These are phyloP conservation scores for Clupea harengus DNA, from an alignment of 2,113 vertebrate genomes.

Conservation along the genomic window DNA sequence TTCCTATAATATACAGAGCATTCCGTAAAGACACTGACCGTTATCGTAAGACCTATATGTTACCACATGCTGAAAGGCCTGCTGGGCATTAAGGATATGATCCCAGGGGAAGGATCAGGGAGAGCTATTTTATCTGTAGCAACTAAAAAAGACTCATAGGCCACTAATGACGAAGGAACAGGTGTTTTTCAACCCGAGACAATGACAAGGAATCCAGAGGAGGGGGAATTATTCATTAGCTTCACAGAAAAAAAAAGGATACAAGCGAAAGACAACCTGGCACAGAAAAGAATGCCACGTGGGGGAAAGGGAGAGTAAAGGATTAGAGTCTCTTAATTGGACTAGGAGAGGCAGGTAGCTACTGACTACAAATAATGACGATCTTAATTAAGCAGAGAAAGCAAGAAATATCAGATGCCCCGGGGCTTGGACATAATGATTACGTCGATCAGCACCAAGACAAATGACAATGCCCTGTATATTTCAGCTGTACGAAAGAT, in stretches of 20 bases:
- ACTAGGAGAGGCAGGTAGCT: not conserved
- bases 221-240: not conserved
- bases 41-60: not conserved
- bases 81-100: not conserved
- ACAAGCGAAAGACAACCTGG: not conserved
- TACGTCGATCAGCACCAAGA: not conserved
- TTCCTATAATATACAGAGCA: not conserved
- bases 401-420: not conserved
- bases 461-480: not conserved
- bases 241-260: not conserved
- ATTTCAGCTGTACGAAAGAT: not conserved
- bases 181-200: not conserved
- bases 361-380: not conserved
- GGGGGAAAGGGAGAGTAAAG: not conserved
- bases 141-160: not conserved
- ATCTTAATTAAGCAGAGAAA: not conserved
- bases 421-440: not conserved
- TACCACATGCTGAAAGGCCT: not conserved
- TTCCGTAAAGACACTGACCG: not conserved
- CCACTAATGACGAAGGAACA: not conserved
- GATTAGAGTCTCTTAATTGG: constrained; percentile 11
- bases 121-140: not conserved
- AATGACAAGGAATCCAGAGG: not conserved
- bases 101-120: not conserved
- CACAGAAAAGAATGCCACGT: not conserved